phyloP scores from a whole-genome alignment of 2,797 vertebrate genomes.

The Crenuchus spilurus region DNA sequence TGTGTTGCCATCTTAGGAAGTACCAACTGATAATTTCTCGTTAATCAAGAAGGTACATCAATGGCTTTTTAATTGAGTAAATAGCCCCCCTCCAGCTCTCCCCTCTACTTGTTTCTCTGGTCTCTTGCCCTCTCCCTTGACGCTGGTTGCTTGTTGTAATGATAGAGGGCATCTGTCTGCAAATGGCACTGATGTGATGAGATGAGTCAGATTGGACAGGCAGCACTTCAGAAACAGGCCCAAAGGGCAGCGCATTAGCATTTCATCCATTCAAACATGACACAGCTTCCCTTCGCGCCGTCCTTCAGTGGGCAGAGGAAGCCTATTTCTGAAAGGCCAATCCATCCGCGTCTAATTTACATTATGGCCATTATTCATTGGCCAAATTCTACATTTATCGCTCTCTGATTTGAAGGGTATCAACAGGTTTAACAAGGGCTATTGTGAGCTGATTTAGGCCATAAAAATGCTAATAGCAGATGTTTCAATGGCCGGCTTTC shows the following conservation, averaged over 20 bases:
- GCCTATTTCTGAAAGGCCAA: constrained; percentile 52
- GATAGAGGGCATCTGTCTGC: constrained; percentile 65
- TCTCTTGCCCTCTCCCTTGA: constrained; percentile 20
- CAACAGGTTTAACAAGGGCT: constrained; percentile 15
- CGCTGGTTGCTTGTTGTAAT: constrained; percentile 43
- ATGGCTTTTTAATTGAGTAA: too few species aligned
- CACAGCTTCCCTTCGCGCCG: constrained; percentile 60
- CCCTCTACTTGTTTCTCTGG: constrained; percentile 2
- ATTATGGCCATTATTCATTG: constrained; percentile 57
- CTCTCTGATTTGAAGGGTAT: constrained; percentile 30
- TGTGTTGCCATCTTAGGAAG: too few species aligned
- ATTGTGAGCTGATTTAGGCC: neutral
- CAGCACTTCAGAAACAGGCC: constrained; percentile 60
- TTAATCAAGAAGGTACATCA: too few species aligned
- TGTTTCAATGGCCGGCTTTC: neutral
- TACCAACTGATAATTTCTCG: too few species aligned
- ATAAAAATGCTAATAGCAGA: constrained; percentile 27
- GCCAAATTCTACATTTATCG: constrained; percentile 52
- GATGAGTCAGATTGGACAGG: constrained; percentile 67
- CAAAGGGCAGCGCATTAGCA: constrained; percentile 66
- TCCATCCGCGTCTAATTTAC: constrained; percentile 54
- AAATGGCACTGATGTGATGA: constrained; percentile 64
- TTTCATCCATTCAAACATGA: constrained; percentile 65
- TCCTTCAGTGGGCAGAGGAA: constrained; percentile 62
- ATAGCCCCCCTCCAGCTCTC: neutral